Evolutionary conservation across 2,113 vertebrate species (phyloP).

Genomic region (Mus spicilegus): DNA sequence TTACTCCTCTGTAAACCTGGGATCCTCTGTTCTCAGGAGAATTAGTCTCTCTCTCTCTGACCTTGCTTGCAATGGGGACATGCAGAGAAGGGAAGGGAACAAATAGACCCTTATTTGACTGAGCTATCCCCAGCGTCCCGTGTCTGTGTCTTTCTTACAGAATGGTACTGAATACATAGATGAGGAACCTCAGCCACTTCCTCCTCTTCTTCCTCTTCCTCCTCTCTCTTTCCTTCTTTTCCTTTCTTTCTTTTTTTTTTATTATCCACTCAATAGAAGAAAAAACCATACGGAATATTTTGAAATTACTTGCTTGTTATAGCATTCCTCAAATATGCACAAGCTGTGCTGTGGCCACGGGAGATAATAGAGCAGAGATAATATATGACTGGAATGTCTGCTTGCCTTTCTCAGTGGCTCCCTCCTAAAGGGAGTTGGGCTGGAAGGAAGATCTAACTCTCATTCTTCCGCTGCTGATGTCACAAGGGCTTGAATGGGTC

Average conservation of each 20-base stretch:
- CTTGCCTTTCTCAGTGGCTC: not conserved
- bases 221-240: not conserved
- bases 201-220: not conserved
- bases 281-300: not conserved
- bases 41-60: not conserved
- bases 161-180: not conserved
- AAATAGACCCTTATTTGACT: too few relatives aligned
- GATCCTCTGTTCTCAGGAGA: not conserved
- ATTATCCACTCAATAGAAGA: not conserved
- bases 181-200: not conserved
- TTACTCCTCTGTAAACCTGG: not conserved
- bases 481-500: not conserved
- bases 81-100: not conserved
- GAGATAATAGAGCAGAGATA: not conserved
- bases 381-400: too few relatives aligned
- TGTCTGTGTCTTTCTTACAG: not conserved
- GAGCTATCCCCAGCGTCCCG: not conserved
- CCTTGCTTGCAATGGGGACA: not conserved
- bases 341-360: not conserved
- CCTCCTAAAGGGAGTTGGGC: too few relatives aligned
- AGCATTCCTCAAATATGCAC: not conserved
- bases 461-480: not conserved
- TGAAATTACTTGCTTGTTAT: slow-evolving; percentile 2
- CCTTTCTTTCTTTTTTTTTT: not conserved
- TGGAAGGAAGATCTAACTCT: too few relatives aligned